Base-by-base conservation (phyloP, 2,113 vertebrate genomes). In the Corvus moneduloides region DNA sequence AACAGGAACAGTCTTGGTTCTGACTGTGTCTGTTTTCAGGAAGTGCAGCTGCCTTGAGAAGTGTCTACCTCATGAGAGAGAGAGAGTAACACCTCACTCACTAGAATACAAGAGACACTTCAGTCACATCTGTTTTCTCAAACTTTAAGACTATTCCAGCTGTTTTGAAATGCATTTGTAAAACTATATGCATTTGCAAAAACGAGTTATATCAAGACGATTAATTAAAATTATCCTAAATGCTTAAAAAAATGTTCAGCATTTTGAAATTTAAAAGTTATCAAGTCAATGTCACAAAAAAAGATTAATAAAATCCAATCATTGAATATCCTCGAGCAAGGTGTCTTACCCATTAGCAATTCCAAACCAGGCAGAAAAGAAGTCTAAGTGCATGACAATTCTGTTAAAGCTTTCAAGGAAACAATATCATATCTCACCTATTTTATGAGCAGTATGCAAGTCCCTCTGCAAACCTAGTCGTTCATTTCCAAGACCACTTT, bases 41-140 rank as follows among this genome's bases (percentile, higher is more conserved):
- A 63, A 51, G 30, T 18, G 8, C 39, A 64, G 32, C 19, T 83
- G 46, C 35, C 66, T 77, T 10, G 1, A 32, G 49, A 32, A 84
- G 7, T 69, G 20, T 22, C 35, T 68, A 2, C 14, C 49, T 63
- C 0, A 0, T 37, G 37, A 37, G 37, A 37, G 37, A 37, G 37
- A 37, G 37, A 37, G 37, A 63, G 10, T 21, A 63, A 11, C 18
- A 35, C n/a, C 14, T 72, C 30, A 20, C 20, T 64, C 18, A 12
- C 18, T 35, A 16, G 17, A 17, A 39, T 37, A 16, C 19, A 58
- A 62, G 23, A 66, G 19, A 14, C 22, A 23, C 21, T 66, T 87
- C 43, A 46, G n/a, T 28, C 3, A 4, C 17, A 21, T 66, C 32
- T 62, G 4, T 89, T 78, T 78, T 71, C 69, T 91, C 41, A 49